phyloP scores from a whole-genome alignment of 2,888 invertebrate genomes.

The Eupithecia exiguata region DNA sequence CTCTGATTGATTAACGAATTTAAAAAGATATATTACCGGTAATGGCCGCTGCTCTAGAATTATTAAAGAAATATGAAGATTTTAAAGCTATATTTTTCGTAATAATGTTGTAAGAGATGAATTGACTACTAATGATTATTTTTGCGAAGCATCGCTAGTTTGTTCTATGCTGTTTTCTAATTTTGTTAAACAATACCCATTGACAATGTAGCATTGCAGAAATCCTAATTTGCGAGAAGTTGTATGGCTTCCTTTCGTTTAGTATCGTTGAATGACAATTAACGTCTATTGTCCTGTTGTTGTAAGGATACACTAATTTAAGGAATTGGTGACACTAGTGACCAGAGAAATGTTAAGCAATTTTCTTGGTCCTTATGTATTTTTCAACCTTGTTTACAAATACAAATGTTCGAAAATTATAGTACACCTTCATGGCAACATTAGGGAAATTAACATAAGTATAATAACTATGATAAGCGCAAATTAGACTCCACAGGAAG shows the following conservation, averaged over 20 bases:
- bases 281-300: not conserved
- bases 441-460: conserved; percentile 41
- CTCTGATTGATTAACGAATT: conserved; percentile 55
- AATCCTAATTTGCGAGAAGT: conserved; percentile 21
- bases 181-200: conserved; percentile 23
- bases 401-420: conserved; percentile 31
- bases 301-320: conserved; percentile 4
- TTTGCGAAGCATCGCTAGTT: not conserved
- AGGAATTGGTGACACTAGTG: not conserved
- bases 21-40: conserved; percentile 43
- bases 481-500: conserved; percentile 40
- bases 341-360: not conserved
- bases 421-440: conserved; percentile 24
- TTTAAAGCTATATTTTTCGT: conserved; percentile 18
- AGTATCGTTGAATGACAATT: conserved; percentile 8
- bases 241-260: conserved; percentile 15
- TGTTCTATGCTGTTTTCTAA: conserved; percentile 5
- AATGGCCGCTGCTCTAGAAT: conserved; percentile 34
- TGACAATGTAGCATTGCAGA: conserved; percentile 17
- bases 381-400: conserved; percentile 20
- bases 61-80: conserved; percentile 8
- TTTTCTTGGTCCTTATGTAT: not conserved
- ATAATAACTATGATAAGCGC: conserved; percentile 37
- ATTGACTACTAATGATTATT: not conserved
- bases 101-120: not conserved